Evolutionary conservation across 1,140 invertebrate species (phyloP).

Genomic region (Eupristina koningsbergeri): DNA sequence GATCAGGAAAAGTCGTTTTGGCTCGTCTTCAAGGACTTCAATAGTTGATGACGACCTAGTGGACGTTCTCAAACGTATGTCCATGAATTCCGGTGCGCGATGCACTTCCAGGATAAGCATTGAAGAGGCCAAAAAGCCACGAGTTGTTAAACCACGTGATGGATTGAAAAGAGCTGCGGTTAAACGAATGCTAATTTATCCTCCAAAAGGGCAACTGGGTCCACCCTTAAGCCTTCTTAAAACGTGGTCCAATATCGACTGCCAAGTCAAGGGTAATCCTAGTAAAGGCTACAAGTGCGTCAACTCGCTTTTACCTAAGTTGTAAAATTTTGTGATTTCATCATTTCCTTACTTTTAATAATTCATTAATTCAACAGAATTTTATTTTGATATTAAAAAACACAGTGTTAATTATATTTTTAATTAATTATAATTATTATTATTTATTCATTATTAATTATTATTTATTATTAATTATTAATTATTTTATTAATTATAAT

Average conservation of each 20-base stretch:
- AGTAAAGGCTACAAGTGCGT: conserved; percentile 56
- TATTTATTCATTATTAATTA: too few species aligned
- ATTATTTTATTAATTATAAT: too few species aligned
- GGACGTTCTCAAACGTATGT: too few species aligned
- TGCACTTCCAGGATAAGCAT: background rate
- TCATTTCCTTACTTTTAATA: too few species aligned
- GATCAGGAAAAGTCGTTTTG: background rate
- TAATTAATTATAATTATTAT: too few species aligned
- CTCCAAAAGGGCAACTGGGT: conserved; percentile 56
- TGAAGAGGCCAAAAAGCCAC: conserved; percentile 42
- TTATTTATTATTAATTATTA: too few species aligned
- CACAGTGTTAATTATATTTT: too few species aligned
- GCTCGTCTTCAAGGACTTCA: background rate
- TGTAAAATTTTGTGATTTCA: too few species aligned
- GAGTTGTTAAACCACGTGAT: conserved; percentile 49
- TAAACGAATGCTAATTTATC: conserved; percentile 61
- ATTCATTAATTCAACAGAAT: too few species aligned
- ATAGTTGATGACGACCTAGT: background rate
- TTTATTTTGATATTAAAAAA: too few species aligned
- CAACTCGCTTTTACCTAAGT: too few species aligned
- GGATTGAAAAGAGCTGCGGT: conserved; percentile 26
- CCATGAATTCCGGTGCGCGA: background rate
- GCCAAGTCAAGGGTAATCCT: conserved; percentile 54
- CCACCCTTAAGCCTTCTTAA: conserved; percentile 60
- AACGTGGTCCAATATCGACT: conserved; percentile 61